Evolutionary conservation across 2,797 vertebrate species (phyloP), one percentile per base, ranked within the genome.

Genomic region (Urophycis tenuis): DNA sequence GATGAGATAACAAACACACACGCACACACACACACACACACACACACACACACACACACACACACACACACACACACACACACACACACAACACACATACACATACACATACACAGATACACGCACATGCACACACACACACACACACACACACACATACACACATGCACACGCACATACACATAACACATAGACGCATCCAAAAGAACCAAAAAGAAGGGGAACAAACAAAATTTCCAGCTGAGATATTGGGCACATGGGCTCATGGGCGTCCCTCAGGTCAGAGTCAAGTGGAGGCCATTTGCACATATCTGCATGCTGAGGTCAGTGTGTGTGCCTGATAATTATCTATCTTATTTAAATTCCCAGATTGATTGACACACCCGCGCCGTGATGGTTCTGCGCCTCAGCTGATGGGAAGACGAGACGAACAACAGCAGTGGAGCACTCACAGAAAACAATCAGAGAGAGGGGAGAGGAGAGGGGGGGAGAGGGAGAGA

Each of bases 351-450:
- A 19, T 53, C 45, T 72, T 45, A n/a, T 14, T 41, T n/a, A 79
- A 77, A 82, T 22, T 71, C 72, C 71, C 81, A 34, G 78, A 72
- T 73, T 83, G 86, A 89, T 77, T 88, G 89, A 86, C 86, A 87
- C 83, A 81, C 85, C 84, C 86, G 87, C 75, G 71, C 76, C 80
- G 79, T 77, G 84, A 79, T 87, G 77, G 85, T 83, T 84, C 75
- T 67, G 73, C 3, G 35, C 34, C 34, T 32, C 60, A 70, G 34
- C 67, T 76, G 84, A 78, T 25, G 72, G 75, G 78, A 71, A 76
- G n/a, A 79, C 32, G 83, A 75, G 69, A 64, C 79, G 45, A 81
- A 82, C 73, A 82, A 85, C 82, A 81, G 29, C 32, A 71, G 34
- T 81, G 60, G 36, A 67, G 72, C 12, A 71, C 67, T 67, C 64